These are phyloP conservation scores for Acropora yongei DNA, from an alignment of 64 coral and sea anemone genomes.

Conservation along the genomic window DNA sequence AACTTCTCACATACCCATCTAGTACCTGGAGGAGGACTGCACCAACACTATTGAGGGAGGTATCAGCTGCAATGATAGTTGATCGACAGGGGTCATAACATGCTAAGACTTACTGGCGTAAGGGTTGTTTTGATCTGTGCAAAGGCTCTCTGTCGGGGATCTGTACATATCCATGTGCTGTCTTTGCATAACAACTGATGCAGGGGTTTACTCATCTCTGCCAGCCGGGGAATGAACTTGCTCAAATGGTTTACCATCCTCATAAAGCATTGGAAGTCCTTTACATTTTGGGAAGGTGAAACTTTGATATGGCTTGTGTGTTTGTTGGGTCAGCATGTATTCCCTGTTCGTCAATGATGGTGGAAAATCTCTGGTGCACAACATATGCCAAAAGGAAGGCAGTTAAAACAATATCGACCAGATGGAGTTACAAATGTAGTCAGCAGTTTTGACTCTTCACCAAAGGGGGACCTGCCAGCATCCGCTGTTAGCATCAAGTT, in stretches of 20 bases:
- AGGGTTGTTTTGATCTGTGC: constrained; percentile 19
- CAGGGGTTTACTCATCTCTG: constrained; percentile 7
- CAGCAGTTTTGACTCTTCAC: no score
- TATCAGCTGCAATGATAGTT: constrained; percentile 30
- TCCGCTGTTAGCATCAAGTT: no score
- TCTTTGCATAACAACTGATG: constrained; percentile 29
- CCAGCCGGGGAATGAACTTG: constrained; percentile 23
- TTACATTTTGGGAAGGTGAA: constrained; percentile 42
- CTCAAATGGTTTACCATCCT: constrained; percentile 51
- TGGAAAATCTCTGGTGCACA: no score
- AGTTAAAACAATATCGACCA: no score
- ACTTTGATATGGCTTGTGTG: constrained; percentile 41
- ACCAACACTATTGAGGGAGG: constrained; percentile 32
- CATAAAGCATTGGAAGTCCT: constrained; percentile 31
- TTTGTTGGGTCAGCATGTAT: constrained; percentile 55
- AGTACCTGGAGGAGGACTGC: constrained; percentile 54
- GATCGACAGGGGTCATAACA: constrained; percentile 48
- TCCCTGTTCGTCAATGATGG: constrained; percentile 49
- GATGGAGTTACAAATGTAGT: no score
- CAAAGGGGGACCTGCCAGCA: no score
- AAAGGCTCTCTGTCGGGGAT: constrained; percentile 20
- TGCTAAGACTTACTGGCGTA: constrained; percentile 32
- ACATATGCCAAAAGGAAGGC: no score
- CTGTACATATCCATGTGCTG: constrained; percentile 23
- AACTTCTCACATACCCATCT: constrained; percentile 48